These are phyloP conservation scores for Rhogogaster chlorosoma DNA, from an alignment of 2,888 invertebrate species.

Conservation along the genomic window DNA sequence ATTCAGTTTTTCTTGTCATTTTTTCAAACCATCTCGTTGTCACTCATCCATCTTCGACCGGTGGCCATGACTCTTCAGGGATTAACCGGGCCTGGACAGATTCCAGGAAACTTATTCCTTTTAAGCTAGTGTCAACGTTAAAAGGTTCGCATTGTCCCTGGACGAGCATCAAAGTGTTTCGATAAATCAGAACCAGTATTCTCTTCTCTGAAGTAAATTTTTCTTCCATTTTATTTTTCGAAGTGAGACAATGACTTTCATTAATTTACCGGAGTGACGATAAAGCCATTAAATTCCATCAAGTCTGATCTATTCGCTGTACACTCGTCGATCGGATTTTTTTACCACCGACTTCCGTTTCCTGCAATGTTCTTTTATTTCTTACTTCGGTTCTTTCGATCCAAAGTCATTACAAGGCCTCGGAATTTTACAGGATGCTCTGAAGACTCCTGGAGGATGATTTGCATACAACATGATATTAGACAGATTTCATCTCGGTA, in stretches of 20 bases:
- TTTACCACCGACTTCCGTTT: not conserved
- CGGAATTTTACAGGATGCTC: not conserved
- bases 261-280: not conserved
- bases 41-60: not conserved
- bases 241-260: not conserved
- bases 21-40: not conserved
- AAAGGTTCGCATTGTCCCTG: not conserved
- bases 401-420: not conserved
- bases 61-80: not conserved
- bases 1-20: not conserved
- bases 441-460: not conserved
- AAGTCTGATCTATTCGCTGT: not conserved
- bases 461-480: slow-evolving; percentile 7
- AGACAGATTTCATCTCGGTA: slow-evolving; percentile 12
- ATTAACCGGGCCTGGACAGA: not conserved
- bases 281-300: not conserved
- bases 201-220: not conserved
- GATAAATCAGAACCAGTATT: slow-evolving; percentile 37
- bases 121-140: slow-evolving; percentile 7
- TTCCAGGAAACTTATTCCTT: not conserved
- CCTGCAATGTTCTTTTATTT: not conserved
- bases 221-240: not conserved
- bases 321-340: not conserved
- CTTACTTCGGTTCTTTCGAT: not conserved
- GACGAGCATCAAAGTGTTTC: slow-evolving; percentile 34